Percentiles rank a stretch among this genome's conserved stretches.
phyloP scores from a whole-genome alignment of 2,797 vertebrate species.

The Falco concolor region DNA sequence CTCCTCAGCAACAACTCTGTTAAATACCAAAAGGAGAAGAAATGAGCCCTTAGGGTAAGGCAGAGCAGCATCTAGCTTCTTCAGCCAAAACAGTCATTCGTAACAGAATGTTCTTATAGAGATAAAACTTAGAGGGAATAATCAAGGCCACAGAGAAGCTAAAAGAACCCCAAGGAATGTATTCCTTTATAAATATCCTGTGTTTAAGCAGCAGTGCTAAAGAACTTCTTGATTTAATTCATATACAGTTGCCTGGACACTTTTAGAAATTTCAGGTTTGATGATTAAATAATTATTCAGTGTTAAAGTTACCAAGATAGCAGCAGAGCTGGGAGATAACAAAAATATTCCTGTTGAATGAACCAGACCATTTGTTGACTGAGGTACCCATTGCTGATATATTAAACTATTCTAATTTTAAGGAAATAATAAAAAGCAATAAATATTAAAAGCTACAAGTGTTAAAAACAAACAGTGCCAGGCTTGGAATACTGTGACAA shows the following conservation, averaged over 20 bases:
- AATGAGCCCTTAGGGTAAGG: neutral
- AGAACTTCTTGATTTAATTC: constrained; percentile 1
- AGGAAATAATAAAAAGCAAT: neutral
- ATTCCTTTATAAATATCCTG: neutral
- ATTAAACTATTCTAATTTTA: neutral
- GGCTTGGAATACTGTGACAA: neutral
- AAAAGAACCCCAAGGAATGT: neutral
- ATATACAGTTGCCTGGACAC: neutral
- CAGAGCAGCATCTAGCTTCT: neutral
- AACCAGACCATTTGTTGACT: neutral
- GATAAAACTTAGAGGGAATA: neutral
- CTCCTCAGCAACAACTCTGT: neutral
- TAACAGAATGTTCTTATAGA: neutral
- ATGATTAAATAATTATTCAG: neutral
- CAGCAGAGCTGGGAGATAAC: neutral
- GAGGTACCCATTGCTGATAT: neutral
- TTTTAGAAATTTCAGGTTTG: neutral
- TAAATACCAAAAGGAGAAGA: constrained; percentile 5
- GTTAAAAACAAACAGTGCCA: neutral
- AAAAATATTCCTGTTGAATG: neutral
- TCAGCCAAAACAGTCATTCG: neutral
- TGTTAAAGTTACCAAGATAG: neutral
- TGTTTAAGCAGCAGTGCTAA: neutral
- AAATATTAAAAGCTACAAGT: neutral
- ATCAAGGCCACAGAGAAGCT: neutral